phyloP scores from a whole-genome alignment of 2,113 vertebrate species.

The Marmota flaviventris region DNA sequence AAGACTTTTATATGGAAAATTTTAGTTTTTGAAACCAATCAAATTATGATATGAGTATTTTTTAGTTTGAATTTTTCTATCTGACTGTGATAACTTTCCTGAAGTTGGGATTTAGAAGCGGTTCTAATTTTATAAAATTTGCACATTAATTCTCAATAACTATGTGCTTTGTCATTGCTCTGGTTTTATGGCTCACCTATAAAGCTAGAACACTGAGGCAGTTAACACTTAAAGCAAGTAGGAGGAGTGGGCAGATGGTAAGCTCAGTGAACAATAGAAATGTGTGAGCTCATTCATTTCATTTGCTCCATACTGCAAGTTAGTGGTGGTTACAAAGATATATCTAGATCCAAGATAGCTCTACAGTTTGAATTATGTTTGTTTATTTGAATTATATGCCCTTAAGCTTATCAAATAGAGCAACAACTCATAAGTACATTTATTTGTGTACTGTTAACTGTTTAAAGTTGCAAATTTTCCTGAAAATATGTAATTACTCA shows the following conservation, averaged over 20 bases:
- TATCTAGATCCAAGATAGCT: background rate
- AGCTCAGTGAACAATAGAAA: background rate
- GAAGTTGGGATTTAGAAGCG: slow-evolving; percentile 26
- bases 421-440: background rate
- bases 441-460: slow-evolving; percentile 33
- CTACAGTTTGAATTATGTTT: background rate
- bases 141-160: background rate
- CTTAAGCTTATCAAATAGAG: background rate
- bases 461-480: background rate
- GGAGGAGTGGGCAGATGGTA: background rate
- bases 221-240: background rate
- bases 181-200: background rate
- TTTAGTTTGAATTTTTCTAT: slow-evolving; percentile 30
- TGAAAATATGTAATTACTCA: slow-evolving; percentile 7
- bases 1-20: slow-evolving; percentile 4
- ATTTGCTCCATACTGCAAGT: background rate
- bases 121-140: slow-evolving; percentile 54
- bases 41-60: slow-evolving; percentile 21
- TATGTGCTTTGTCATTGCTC: background rate
- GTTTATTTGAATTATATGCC: background rate
- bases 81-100: background rate
- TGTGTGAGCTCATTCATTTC: background rate
- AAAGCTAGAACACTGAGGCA: background rate
- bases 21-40: background rate
- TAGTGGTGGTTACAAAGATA: background rate